Evolutionary conservation across 2,888 invertebrate species (phyloP), one percentile per base, ranked within the genome.

Genomic region (Girardia tigrina): DNA sequence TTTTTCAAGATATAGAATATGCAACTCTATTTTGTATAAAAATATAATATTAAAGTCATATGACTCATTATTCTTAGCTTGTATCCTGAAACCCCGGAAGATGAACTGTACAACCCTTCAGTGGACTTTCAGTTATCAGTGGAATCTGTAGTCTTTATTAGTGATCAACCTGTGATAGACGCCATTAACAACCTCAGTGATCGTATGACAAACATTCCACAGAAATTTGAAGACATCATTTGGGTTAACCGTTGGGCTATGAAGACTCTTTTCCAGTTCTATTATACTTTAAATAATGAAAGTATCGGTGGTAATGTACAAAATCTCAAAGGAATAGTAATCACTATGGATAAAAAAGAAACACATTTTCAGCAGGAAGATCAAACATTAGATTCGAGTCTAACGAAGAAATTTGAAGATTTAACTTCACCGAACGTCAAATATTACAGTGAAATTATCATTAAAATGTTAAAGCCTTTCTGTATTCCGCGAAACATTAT

Each of bases 81-180:
- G n/a, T 56, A 56, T 56, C 56, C 56, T 56, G 56, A 56, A 56
- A 56, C 56, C n/a, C 56, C 56, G 4, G 56, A 56, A 56, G 56
- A 56, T n/a, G 56, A 56, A 4, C 56, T 20, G n/a, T 56, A 23
- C 23, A 23, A 56, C n/a, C 56, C n/a, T 56, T 56, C 56, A 56
- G 23, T 56, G 56, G 56, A 23, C 4, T 56, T 56, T 23, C 56
- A 56, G n/a, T 23, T 56, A 8, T 56, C 56, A 56, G 23, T 56
- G 56, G 56, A 56, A 16, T 56, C 56, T 20, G 23, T 56, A 20
- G 56, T 56, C 4, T 56, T 56, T 16, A 56, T 56, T 56, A 56
- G 56, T 16, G 56, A 56, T n/a, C 56, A 56, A n/a, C 56, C 56
- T 8, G n/a, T 56, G 4, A 56, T 56, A 20, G 56, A 56, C 23